Base-by-base conservation (phyloP, 2,888 invertebrate species). In the Antitype chi region DNA sequence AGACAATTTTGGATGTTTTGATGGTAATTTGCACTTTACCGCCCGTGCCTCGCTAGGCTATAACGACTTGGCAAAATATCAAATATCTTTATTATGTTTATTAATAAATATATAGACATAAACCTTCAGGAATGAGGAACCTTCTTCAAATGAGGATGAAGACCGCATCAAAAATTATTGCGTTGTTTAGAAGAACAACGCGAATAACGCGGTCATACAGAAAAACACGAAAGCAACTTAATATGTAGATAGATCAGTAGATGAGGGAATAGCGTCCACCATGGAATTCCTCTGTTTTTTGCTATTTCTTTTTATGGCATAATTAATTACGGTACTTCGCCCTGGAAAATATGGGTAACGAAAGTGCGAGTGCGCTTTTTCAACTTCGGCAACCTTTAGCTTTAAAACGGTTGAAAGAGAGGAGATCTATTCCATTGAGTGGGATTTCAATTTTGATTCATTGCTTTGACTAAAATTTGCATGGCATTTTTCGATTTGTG, bases 1-100 rank as follows among this genome's bases (percentile, higher is more conserved):
- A 95, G 81, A 97, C 96, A 3, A 94, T 98, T 78, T 93, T 99
- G 68, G 97, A 98, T 87, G 89, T 98, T 66, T 94, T 99, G 81
- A 96, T 97, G 97, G 98, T 98, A 94, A 90, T 92, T 55, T n/a
- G 0, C 5, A 6, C 11, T 60, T 32, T 32, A 32, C 43, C 43
- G 1, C 11, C 43, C 43, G 2, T 47, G 43, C 43, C 13, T 13
- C 32, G 32, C 32, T 32, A 32, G 32, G 32, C 32, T 43, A 9
- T 9, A 43, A 43, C 9, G 43, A 47, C 43, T 47, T 47, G 13
- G 43, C 13, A 38, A 38, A 38, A 5, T 6, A 38, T 38, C 38
- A 38, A 38, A 38, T 38, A 38, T 38, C 38, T 38, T 38, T 38
- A 38, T 38, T 38, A 38, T 32, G 32, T 32, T 32, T 32, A 32